Evolutionary conservation across 2,888 invertebrate species (phyloP).

Genomic region (Caenorhabditis sp.): DNA sequence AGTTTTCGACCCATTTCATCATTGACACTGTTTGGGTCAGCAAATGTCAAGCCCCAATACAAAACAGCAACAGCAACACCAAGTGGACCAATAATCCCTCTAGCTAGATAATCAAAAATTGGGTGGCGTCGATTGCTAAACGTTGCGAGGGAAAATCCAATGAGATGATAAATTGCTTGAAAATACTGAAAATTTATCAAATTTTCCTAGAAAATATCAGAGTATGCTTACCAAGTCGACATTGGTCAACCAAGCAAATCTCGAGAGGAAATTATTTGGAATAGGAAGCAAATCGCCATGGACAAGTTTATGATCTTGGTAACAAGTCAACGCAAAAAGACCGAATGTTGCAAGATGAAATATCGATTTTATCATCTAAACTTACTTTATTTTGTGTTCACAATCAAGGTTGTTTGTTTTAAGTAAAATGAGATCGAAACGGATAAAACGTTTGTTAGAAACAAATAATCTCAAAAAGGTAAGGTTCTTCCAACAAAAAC

Average conservation of each 20-base stretch:
- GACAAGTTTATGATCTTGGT: slow-evolving; percentile 49
- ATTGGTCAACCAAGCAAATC: slow-evolving; percentile 68
- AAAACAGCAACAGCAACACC: slow-evolving; percentile 60
- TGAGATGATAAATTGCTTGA: slow-evolving; percentile 61
- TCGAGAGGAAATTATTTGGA: slow-evolving; percentile 51
- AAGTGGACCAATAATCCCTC: slow-evolving; percentile 48
- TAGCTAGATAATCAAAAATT: slow-evolving; percentile 44
- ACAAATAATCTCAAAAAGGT: too few relatives aligned
- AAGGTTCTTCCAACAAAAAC: too few relatives aligned
- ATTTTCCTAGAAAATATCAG: slow-evolving; percentile 1
- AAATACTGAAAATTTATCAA: slow-evolving; percentile 49
- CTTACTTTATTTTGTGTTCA: too few relatives aligned
- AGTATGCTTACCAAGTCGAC: slow-evolving; percentile 59
- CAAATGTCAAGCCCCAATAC: slow-evolving; percentile 64
- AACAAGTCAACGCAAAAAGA: slow-evolving; percentile 49
- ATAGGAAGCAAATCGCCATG: slow-evolving; percentile 46
- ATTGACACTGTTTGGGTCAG: slow-evolving; percentile 55
- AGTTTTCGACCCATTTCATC: slow-evolving; percentile 59
- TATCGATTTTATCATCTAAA: slow-evolving; percentile 29
- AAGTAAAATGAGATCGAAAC: too few relatives aligned
- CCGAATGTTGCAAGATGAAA: slow-evolving; percentile 48
- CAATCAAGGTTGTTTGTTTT: too few relatives aligned
- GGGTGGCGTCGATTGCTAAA: slow-evolving; percentile 14
- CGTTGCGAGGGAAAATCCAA: slow-evolving; percentile 44
- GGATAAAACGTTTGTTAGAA: too few relatives aligned